These are phyloP conservation scores for Gasterosteus nipponicus DNA, from an alignment of 2,113 vertebrate species.

Conservation along the genomic window DNA sequence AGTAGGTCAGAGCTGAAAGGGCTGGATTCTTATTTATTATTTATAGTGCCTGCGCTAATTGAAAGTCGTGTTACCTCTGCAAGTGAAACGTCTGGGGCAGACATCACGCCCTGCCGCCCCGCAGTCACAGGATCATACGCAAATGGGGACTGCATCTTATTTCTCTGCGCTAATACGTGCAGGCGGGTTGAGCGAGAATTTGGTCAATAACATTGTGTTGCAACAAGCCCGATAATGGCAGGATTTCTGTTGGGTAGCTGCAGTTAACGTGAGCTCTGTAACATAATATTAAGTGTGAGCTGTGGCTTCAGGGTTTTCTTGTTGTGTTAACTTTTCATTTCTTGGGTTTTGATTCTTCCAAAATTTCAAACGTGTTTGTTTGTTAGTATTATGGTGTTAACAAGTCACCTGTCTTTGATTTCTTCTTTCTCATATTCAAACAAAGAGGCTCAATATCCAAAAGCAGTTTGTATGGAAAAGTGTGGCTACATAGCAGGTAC, in stretches of 20 bases:
- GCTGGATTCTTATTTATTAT: slow-evolving; percentile 71
- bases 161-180: not conserved
- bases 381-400: not conserved
- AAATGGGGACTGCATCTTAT: slow-evolving; percentile 19
- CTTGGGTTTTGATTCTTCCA: not conserved
- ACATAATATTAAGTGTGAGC: slow-evolving; percentile 7
- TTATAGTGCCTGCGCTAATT: slow-evolving; percentile 72
- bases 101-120: slow-evolving; percentile 25
- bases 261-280: slow-evolving; percentile 1
- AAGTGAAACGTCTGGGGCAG: slow-evolving; percentile 70
- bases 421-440: not conserved
- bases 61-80: slow-evolving; percentile 67
- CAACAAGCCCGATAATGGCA: not conserved
- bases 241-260: not conserved
- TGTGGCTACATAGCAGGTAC: not conserved
- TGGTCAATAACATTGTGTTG: not conserved
- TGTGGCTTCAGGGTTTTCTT: slow-evolving; percentile 1
- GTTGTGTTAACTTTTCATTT: not conserved
- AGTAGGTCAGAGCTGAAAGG: slow-evolving; percentile 60
- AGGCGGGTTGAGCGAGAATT: not conserved
- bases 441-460: not conserved
- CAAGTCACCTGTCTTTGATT: not conserved
- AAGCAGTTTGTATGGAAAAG: not conserved
- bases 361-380: not conserved
- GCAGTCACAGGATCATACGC: slow-evolving; percentile 13